Evolutionary conservation across 92 coral and sea anemone species (phyloP), one percentile per base, ranked within the genome.

Genomic region (Scolanthus callimorphus): DNA sequence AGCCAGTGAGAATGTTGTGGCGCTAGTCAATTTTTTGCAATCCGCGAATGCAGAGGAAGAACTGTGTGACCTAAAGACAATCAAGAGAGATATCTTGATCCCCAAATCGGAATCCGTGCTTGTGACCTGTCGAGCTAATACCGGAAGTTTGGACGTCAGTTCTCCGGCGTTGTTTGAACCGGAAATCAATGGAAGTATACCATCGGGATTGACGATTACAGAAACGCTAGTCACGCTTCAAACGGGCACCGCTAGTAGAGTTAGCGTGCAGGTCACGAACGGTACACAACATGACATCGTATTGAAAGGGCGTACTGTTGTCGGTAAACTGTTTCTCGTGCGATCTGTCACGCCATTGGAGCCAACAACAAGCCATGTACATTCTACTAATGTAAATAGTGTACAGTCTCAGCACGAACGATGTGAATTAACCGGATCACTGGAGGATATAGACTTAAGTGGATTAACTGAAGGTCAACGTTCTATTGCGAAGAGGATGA

Each of bases 121-220:
- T n/a, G 60, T 81, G 30, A 9, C 77, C 1, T 81, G 85, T 26
- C 89, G 77, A 41, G 85, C 81, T 24, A 65, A 59, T 59, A 27
- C 80, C 1, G 85, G 84, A 6, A 65, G 58, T 31, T 49, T 64
- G 13, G 62, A 69, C 30, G 43, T 48, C 20, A 52, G 56, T 12
- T 52, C 74, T 27, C 82, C 89, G 2, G 95, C 66, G 39, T 28
- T 82, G 38, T 73, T 87, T 46, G 86, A 82, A 60, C 81, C 72
- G 59, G 84, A 82, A 17, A 55, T 62, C 11, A 67, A 73, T 3
- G 59, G 43, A 17, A 51, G 71, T 8, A 38, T 79, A 57, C 65
- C 89, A 28, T 59, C 60, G 37, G 83, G 85, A 15, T 57, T 73
- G 45, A 73, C 73, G 27, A 27, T 67, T 11, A 69, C 72, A 4